Evolutionary conservation across 2,888 invertebrate species (phyloP).

Genomic region (Drosophila helvetica): DNA sequence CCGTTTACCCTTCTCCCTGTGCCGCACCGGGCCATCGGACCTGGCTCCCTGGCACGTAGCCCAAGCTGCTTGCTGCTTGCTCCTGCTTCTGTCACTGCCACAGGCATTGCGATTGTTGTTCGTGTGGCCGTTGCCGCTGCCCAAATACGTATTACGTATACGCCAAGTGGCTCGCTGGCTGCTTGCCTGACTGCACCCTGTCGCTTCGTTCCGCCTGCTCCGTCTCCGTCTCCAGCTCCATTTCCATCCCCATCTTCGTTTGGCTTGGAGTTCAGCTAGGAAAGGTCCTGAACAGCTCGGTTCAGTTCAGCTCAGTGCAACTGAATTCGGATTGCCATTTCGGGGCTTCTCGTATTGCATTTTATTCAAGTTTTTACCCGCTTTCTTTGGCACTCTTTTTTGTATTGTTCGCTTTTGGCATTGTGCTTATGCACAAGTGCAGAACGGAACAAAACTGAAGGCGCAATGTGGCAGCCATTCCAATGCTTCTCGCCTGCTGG

Average conservation of each 20-base stretch:
- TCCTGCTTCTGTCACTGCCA: conserved; percentile 24
- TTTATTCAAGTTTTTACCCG: conserved; percentile 46
- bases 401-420: conserved; percentile 25
- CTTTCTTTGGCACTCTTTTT: background rate
- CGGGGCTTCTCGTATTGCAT: conserved; percentile 39
- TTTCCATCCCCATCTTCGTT: background rate
- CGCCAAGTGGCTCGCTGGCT: conserved; percentile 65
- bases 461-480: conserved; percentile 54
- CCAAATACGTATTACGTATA: conserved; percentile 73
- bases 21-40: background rate
- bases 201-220: background rate
- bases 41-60: conserved; percentile 54
- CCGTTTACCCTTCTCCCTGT: conserved; percentile 58
- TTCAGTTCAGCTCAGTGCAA: conserved; percentile 43
- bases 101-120: conserved; percentile 39
- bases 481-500: conserved; percentile 41
- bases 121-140: conserved; percentile 32
- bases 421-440: conserved; percentile 76
- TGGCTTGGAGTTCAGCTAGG: conserved; percentile 13
- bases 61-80: conserved; percentile 5
- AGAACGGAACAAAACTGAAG: conserved; percentile 63
- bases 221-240: background rate
- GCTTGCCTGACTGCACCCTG: conserved; percentile 51
- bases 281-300: conserved; percentile 40
- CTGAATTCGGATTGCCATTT: conserved; percentile 53